These are phyloP conservation scores for Chrysaora quinquecirrha DNA, from an alignment of 30 jellyfish, hydroid and myxozoan genomes.

Conservation along the genomic window DNA sequence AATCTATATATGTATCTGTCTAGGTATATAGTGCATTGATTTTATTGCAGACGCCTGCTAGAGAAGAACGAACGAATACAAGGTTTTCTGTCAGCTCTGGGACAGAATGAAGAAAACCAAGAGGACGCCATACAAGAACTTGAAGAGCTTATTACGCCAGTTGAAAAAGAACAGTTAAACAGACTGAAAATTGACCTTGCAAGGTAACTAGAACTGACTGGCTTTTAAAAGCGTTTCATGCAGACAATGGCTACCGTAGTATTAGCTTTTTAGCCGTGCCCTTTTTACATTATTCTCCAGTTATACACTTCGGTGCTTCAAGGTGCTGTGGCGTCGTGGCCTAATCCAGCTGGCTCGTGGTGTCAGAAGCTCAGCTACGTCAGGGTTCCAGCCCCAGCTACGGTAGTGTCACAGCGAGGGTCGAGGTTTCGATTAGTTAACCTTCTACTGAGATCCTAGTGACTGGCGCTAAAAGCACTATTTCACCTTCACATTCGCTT, in stretches of 20 bases:
- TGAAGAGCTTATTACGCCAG: slow-evolving; percentile 94
- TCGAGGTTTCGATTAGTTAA: too few species aligned
- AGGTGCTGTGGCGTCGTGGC: too few species aligned
- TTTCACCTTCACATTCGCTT: not conserved
- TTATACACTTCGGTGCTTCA: too few species aligned
- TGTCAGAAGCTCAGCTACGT: too few species aligned
- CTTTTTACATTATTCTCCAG: not conserved
- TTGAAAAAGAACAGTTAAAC: slow-evolving; percentile 88
- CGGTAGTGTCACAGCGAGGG: too few species aligned
- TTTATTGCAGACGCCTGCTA: slow-evolving; percentile 70
- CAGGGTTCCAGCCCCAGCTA: too few species aligned
- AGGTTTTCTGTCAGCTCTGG: slow-evolving; percentile 79
- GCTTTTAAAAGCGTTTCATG: too few species aligned
- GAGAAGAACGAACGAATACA: slow-evolving; percentile 94
- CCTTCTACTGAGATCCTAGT: too few species aligned
- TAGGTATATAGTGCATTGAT: too few species aligned
- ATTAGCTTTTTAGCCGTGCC: not conserved
- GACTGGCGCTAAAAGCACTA: too few species aligned
- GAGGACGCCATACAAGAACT: slow-evolving; percentile 87
- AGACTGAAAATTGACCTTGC: slow-evolving; percentile 85
- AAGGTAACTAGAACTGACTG: slow-evolving; percentile 74
- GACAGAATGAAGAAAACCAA: slow-evolving; percentile 78
- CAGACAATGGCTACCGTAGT: not conserved
- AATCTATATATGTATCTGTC: too few species aligned
- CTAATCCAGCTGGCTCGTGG: too few species aligned